These are phyloP conservation scores for Mechanitis mazaeus DNA, from an alignment of 2,888 invertebrate genomes.

Conservation along the genomic window DNA sequence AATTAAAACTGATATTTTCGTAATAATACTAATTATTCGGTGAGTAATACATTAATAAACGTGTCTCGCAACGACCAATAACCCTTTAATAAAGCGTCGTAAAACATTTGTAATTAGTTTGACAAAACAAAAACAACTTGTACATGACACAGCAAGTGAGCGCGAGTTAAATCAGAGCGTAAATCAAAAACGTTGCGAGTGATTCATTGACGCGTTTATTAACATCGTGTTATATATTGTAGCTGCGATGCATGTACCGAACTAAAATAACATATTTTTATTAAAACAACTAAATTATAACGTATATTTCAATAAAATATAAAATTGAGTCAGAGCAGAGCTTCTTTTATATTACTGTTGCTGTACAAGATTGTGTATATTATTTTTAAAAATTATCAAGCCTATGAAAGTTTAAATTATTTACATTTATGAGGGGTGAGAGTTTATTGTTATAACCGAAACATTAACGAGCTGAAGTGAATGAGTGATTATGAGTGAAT, in stretches of 20 bases:
- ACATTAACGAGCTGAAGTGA: constrained; percentile 29
- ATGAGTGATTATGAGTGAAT: constrained; percentile 27
- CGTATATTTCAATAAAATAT: neutral
- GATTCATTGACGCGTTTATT: constrained; percentile 43
- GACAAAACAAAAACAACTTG: constrained; percentile 8
- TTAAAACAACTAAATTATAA: constrained; percentile 5
- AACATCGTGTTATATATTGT: constrained; percentile 23
- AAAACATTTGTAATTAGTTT: constrained; percentile 6
- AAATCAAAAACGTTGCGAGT: constrained; percentile 52
- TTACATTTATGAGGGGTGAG: constrained; percentile 14
- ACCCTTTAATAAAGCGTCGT: constrained; percentile 4
- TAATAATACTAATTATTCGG: no score
- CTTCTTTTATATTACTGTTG: neutral
- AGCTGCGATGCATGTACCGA: neutral
- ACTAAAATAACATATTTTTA: neutral
- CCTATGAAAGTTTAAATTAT: constrained; percentile 3
- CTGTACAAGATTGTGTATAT: no score
- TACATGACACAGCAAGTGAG: constrained; percentile 42
- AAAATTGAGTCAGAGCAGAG: neutral
- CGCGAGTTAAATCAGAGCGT: constrained; percentile 51
- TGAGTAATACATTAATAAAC: constrained; percentile 4
- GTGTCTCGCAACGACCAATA: constrained; percentile 1
- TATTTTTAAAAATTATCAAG: no score
- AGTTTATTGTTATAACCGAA: constrained; percentile 17
- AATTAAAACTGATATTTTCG: no score